Evolutionary conservation across 2,888 invertebrate species (phyloP), one percentile per base, ranked within the genome.

Genomic region (Pammene aurita): DNA sequence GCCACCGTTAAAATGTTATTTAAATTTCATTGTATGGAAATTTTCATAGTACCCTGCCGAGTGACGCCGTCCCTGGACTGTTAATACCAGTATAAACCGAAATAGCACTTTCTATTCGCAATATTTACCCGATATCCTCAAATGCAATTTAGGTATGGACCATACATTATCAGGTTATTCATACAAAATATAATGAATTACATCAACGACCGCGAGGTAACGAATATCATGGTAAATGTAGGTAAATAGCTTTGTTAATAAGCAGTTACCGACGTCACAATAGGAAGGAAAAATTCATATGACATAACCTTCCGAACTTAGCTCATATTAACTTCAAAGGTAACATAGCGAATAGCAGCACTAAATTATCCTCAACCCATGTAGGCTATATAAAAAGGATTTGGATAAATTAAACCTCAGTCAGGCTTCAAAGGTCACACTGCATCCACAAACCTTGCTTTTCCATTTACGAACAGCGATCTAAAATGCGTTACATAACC

Each of bases 401-500:
- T 58, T 60, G 54, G 26, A 41, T 60, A 54, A 16, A 56, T 35
- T 41, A 44, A 46, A 38, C 44, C 64, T 38, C 68, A 68, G 16
- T 65, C 41, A 38, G 14, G 16, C 38, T 54, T 38, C 34, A 13
- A 46, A 64, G 54, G 44, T 46, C 54, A 41, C 54, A n/a, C n/a
- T n/a, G 42, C 18, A 44, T 44, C 41, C 35, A 56, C 44, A 26
- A 41, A 57, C 60, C 54, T 58, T n/a, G 50, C n/a, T 54, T 18
- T 61, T 34, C n/a, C 44, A 61, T 11, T n/a, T n/a, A 41, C 41
- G 7, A 26, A 6, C 44, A 41, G 50, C 63, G 41, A 10, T 54
- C n/a, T 41, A 69, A 64, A 65, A 69, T 69, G 64, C 69, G 58
- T 65, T 60, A 46, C 54, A 35, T 55, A 60, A 52, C 57, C 38